Evolutionary conservation across 2,797 vertebrate species (phyloP), one percentile per base, ranked within the genome.

Genomic region (Benthosema pterotum): DNA sequence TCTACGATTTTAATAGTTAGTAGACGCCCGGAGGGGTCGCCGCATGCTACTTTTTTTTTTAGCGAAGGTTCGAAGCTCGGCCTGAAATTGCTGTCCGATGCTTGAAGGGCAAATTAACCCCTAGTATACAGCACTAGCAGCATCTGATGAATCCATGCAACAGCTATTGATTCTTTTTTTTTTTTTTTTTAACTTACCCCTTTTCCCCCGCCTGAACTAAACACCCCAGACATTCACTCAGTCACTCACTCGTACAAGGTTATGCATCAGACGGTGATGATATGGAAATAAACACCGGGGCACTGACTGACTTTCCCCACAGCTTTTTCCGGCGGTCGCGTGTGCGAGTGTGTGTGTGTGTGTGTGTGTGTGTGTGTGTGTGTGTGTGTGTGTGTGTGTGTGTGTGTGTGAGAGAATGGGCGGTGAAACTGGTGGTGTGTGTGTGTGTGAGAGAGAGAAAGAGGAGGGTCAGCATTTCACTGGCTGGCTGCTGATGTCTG

Each of bases 101-200:
- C n/a, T n/a, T n/a, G n/a, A n/a, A n/a, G n/a, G n/a, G n/a, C n/a
- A n/a, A n/a, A n/a, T n/a, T n/a, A n/a, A n/a, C n/a, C n/a, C n/a
- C n/a, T n/a, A n/a, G n/a, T n/a, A n/a, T n/a, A n/a, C n/a, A n/a
- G n/a, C n/a, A n/a, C n/a, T n/a, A n/a, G n/a, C n/a, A n/a, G n/a
- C n/a, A n/a, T 84, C 92, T 96, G 92, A 95, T 95, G 96, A 95
- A 95, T 95, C 94, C 93, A 94, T 91, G 94, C 91, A 93, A 88
- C 22, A 25, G 22, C 82, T 94, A 96, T 95, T 93, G 94, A 94
- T 95, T 93, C 93, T 81, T 56, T 77, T 79, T 74, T 72, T 78
- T 62, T 45, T 64, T 67, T 63, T 70, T 75, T 61, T 68, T 80
- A 57, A 56, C 55, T 15, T 13, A 4, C 3, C 45, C 22, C 63